Evolutionary conservation across 2,888 invertebrate species (phyloP).

Genomic region (Trimorus sp.): DNA sequence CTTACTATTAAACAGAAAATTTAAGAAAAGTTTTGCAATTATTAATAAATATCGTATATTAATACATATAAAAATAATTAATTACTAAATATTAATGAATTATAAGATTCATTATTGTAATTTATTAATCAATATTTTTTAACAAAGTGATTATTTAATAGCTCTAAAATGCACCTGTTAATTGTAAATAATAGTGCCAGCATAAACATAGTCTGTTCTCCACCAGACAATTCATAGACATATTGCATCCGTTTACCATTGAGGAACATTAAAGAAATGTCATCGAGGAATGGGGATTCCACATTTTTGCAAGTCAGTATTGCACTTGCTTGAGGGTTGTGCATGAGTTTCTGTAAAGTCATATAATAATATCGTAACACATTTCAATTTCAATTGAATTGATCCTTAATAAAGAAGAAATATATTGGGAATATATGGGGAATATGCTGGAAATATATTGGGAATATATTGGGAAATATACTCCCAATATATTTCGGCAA

Average conservation of each 20-base stretch:
- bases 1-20: slow-evolving; percentile 4
- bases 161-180: slow-evolving; percentile 12
- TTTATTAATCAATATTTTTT: too few relatives aligned
- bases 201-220: slow-evolving; percentile 27
- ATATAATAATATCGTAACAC: background rate
- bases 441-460: too few relatives aligned
- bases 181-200: slow-evolving; percentile 28
- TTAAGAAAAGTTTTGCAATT: too few relatives aligned
- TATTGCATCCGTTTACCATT: background rate
- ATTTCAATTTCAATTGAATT: too few relatives aligned
- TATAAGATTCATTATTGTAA: too few relatives aligned
- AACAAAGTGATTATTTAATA: slow-evolving; percentile 5
- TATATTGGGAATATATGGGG: too few relatives aligned
- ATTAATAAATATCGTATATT: too few relatives aligned
- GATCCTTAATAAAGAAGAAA: too few relatives aligned
- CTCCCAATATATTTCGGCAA: too few relatives aligned
- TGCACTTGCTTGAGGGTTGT: slow-evolving; percentile 2
- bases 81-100: too few relatives aligned
- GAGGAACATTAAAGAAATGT: slow-evolving; percentile 10
- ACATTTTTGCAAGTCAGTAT: background rate
- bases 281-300: background rate
- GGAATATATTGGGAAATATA: too few relatives aligned
- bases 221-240: slow-evolving; percentile 23
- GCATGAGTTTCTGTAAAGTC: slow-evolving; percentile 13
- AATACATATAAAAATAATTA: too few relatives aligned